Base-by-base conservation (phyloP, 2,113 vertebrate genomes). In the Lonchura striata region DNA sequence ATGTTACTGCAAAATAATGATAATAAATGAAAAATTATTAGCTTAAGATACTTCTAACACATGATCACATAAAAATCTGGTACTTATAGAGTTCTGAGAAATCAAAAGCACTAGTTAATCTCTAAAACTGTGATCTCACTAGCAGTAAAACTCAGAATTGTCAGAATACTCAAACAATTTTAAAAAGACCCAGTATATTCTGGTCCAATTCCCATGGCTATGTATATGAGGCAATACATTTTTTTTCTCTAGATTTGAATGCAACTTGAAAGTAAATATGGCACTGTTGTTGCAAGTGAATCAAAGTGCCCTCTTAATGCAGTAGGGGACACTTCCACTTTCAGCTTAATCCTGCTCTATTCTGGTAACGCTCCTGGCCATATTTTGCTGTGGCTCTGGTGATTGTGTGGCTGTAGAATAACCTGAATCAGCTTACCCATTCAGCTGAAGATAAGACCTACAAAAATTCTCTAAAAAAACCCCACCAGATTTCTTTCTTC, bases 1-100 rank as follows among this genome's bases (percentile, higher is more conserved):
- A 99, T 99, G 71, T 99, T 99, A 92, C 99, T 99, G 98, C 10
- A 94, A 94, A 97, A 88, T 39, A 94, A 91, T 52, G 66, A 41
- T 82, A 87, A 68, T 11, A 35, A 63, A 66, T 53, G 15, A 76
- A 57, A 77, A 37, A 28, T 4, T 27, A 88, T 86, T 91, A 71
- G 46, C 10, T 86, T 79, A 59, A 89, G 83, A 77, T 39, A 94
- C 60, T 90, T 81, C 50, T 37, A 53, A 59, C 18, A 52, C 6
- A 6, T 17, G 21, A n/a, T 33, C 6, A 13, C 28, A 91, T 22
- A 47, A 82, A 75, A 68, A 76, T 61, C n/a, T 88, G 21, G 15
- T 39, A n/a, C 13, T 75, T 64, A 41, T 15, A 19, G 28, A 79
- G 37, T 46, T 71, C 41, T 69, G 30, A 61, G 25, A 92, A 79